These are phyloP conservation scores for Cryptophagus acutangulus DNA, from an alignment of 2,888 invertebrate species.

Conservation along the genomic window DNA sequence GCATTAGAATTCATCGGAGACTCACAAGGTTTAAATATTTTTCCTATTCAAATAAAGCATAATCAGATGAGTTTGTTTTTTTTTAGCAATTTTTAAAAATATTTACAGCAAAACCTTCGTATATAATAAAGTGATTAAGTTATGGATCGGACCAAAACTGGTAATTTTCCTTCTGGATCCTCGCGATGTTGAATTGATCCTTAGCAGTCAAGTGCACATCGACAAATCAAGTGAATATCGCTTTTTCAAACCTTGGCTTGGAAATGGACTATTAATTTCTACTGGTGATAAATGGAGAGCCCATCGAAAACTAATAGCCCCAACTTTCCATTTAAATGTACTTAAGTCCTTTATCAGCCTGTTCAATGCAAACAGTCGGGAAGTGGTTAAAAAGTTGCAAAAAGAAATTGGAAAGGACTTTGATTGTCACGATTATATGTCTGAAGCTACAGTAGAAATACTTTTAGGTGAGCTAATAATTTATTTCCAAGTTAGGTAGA, in stretches of 20 bases:
- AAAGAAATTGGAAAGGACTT: conserved; percentile 67
- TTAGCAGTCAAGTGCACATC: conserved; percentile 74
- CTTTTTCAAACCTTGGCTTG: conserved; percentile 80
- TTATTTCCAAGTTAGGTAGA: too few species aligned
- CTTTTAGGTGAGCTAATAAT: too few species aligned
- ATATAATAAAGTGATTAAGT: conserved; percentile 57
- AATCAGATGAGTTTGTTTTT: not conserved
- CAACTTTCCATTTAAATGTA: conserved; percentile 83
- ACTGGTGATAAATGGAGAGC: conserved; percentile 82
- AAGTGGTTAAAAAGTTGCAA: conserved; percentile 67
- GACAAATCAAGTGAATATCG: conserved; percentile 75
- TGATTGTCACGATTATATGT: conserved; percentile 80
- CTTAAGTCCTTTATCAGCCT: conserved; percentile 80
- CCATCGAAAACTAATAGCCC: conserved; percentile 80
- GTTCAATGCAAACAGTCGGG: conserved; percentile 76
- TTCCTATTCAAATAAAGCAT: too few species aligned
- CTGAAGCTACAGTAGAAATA: conserved; percentile 79
- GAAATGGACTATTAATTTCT: conserved; percentile 75
- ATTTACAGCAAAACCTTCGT: conserved; percentile 53
- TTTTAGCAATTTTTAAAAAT: conserved; percentile 64
- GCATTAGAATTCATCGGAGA: conserved; percentile 69
- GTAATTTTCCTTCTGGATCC: conserved; percentile 71
- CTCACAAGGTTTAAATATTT: conserved; percentile 58
- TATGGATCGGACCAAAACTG: conserved; percentile 76
- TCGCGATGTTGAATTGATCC: conserved; percentile 69